These are phyloP conservation scores for Ornithoptera priamus DNA, from an alignment of 2,888 invertebrate species.

Conservation along the genomic window DNA sequence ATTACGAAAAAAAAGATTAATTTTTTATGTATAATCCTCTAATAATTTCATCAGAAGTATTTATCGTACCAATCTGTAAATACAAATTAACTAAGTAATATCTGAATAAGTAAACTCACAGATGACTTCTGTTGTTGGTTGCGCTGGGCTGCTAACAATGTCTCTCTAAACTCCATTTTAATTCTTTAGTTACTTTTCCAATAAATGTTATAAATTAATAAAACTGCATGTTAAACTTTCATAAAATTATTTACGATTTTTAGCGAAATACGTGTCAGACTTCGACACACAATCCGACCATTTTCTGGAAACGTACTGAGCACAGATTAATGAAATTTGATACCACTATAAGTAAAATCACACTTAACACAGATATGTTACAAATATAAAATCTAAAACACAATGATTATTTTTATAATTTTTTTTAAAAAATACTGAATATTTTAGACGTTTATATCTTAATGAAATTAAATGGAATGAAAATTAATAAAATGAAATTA, in stretches of 20 bases:
- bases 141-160: slow-evolving; percentile 72
- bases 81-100: slow-evolving; percentile 26
- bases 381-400: background rate
- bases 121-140: slow-evolving; percentile 79
- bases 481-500: no score
- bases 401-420: no score
- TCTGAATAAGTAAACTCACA: slow-evolving; percentile 57
- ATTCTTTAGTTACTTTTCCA: slow-evolving; percentile 19
- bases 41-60: background rate
- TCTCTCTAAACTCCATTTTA: slow-evolving; percentile 75
- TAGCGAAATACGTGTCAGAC: slow-evolving; percentile 74
- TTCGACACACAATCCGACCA: slow-evolving; percentile 70
- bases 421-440: no score
- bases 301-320: slow-evolving; percentile 78
- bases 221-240: slow-evolving; percentile 45
- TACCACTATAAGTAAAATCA: slow-evolving; percentile 5
- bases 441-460: no score
- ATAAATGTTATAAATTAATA: slow-evolving; percentile 41
- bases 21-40: background rate
- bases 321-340: slow-evolving; percentile 38
- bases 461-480: no score
- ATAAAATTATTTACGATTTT: slow-evolving; percentile 62
- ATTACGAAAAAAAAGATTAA: background rate
- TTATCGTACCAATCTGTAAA: background rate
- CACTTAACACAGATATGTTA: slow-evolving; percentile 2